phyloP scores from a whole-genome alignment of 92 coral and sea anemone genomes.

The Galaxea fascicularis region DNA sequence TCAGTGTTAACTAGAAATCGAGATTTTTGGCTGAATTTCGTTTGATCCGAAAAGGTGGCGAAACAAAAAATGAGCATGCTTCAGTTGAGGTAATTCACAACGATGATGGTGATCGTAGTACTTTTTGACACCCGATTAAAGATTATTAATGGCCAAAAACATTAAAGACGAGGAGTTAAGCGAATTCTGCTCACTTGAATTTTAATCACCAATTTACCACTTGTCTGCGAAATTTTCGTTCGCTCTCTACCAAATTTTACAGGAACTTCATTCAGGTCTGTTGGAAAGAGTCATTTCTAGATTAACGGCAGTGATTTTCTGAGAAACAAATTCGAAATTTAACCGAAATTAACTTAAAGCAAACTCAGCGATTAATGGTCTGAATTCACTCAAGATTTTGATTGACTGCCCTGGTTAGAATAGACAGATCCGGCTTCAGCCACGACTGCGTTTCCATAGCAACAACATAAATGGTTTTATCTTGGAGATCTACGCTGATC shows the following conservation, averaged over 20 bases:
- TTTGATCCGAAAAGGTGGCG: too few species aligned
- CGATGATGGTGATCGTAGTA: too few species aligned
- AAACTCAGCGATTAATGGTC: too few species aligned
- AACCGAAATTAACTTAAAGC: too few species aligned
- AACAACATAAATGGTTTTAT: neutral
- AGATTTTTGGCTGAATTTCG: too few species aligned
- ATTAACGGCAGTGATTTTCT: neutral
- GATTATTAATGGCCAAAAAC: neutral
- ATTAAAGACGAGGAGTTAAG: neutral
- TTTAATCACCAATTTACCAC: constrained; percentile 6
- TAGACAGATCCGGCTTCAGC: neutral
- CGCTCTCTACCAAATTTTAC: too few species aligned
- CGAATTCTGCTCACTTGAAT: neutral
- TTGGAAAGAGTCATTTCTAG: neutral
- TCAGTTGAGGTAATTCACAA: too few species aligned
- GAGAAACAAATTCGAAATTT: too few species aligned
- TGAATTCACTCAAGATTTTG: too few species aligned
- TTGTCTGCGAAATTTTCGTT: neutral
- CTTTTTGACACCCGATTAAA: neutral
- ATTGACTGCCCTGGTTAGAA: neutral
- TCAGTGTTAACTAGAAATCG: neutral
- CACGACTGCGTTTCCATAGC: neutral
- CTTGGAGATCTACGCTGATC: too few species aligned
- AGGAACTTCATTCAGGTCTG: too few species aligned
- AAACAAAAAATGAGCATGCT: too few species aligned